Conservation (phyloP, 2,888 invertebrate genomes). For the Scelioninae gen. 1 region DNA sequence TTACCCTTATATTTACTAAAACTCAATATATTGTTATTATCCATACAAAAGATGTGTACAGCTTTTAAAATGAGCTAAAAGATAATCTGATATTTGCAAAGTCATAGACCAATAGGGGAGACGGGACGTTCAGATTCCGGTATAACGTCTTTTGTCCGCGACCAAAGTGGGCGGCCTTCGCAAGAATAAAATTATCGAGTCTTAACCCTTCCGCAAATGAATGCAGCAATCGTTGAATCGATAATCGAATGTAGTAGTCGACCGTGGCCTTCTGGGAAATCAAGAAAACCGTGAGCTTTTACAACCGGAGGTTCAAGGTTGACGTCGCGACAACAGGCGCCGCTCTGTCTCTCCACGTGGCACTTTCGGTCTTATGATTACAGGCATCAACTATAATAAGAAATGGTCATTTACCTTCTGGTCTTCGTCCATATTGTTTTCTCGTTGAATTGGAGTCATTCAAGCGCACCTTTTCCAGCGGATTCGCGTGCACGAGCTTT, state of each 20-base stretch:
- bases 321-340: slow-evolving; percentile 77
- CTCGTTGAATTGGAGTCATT: slow-evolving; percentile 12
- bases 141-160: not conserved
- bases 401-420: slow-evolving; percentile 62
- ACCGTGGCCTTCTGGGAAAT: slow-evolving; percentile 79
- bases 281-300: slow-evolving; percentile 71
- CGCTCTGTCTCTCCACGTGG: slow-evolving; percentile 78
- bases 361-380: slow-evolving; percentile 53
- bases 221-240: slow-evolving; percentile 52
- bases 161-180: slow-evolving; percentile 23
- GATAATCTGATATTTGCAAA: too few species aligned
- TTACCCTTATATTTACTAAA: too few species aligned
- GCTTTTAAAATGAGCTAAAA: too few species aligned
- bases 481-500: slow-evolving; percentile 8
- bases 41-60: too few species aligned
- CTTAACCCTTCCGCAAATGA: slow-evolving; percentile 42
- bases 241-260: slow-evolving; percentile 70
- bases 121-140: too few species aligned
- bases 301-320: slow-evolving; percentile 79
- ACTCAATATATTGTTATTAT: too few species aligned
- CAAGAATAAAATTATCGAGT: slow-evolving; percentile 35
- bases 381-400: slow-evolving; percentile 44
- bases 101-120: too few species aligned
- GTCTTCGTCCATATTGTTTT: slow-evolving; percentile 1
- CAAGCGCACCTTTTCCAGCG: not conserved